Evolutionary conservation across 2,888 invertebrate species (phyloP).

Genomic region (Pegoplata infirma): DNA sequence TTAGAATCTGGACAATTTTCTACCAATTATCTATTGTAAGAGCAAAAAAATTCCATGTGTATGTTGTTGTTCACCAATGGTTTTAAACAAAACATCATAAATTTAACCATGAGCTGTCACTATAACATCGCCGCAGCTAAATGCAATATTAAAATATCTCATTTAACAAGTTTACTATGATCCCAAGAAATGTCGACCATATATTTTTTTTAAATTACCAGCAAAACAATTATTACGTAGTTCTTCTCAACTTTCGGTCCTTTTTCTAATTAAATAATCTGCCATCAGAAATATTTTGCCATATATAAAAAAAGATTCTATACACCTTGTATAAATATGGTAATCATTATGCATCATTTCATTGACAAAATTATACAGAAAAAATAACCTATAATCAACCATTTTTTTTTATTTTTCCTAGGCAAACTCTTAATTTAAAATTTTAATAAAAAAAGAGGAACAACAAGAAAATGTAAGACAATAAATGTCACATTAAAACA

Average conservation of each 20-base stretch:
- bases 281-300: constrained; percentile 13
- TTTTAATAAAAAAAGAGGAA: constrained; percentile 24
- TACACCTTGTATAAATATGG: constrained; percentile 46
- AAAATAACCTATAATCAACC: constrained; percentile 18
- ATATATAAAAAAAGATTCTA: constrained; percentile 6
- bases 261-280: neutral
- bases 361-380: neutral
- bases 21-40: no score
- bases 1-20: no score
- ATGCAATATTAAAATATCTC: no score
- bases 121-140: no score
- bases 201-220: no score
- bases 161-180: no score
- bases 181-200: no score
- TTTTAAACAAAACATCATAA: no score
- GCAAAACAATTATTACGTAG: neutral
- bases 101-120: no score
- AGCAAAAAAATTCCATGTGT: no score
- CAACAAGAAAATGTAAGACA: constrained; percentile 37
- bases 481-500: constrained; percentile 62
- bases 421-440: constrained; percentile 23
- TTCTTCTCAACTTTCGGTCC: neutral
- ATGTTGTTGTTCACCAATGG: no score
- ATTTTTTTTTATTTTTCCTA: neutral
- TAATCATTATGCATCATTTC: constrained; percentile 38